phyloP scores from a whole-genome alignment of 1,140 invertebrate genomes.

The Leguminivora glycinivorella region DNA sequence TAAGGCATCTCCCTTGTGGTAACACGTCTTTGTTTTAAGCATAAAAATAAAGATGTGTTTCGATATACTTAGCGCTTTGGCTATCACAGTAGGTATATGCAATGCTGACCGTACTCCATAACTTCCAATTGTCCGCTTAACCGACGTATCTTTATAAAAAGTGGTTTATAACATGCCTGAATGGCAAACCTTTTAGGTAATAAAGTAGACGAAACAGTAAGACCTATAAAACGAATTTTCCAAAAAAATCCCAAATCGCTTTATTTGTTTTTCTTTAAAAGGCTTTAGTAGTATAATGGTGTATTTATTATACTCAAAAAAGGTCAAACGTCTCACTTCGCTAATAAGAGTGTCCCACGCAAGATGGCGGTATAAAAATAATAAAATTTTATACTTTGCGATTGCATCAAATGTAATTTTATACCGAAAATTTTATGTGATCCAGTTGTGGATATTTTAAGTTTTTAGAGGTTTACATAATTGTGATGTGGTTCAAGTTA shows the following conservation, averaged over 20 bases:
- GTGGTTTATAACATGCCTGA: no score
- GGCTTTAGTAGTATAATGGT: background rate
- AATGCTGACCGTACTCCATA: no score
- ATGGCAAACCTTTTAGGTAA: no score
- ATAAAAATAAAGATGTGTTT: no score
- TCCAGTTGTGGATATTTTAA: slow-evolving; percentile 9
- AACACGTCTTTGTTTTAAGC: no score
- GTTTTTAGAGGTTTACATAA: background rate
- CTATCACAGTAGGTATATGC: no score
- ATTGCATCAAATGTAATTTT: slow-evolving; percentile 5
- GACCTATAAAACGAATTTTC: no score
- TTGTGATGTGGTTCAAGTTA: slow-evolving; percentile 8
- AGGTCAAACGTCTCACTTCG: slow-evolving; percentile 19
- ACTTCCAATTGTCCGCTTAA: no score
- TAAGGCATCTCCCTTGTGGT: no score
- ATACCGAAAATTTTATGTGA: slow-evolving; percentile 12
- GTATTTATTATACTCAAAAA: background rate
- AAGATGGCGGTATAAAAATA: slow-evolving; percentile 5
- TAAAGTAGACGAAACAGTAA: no score
- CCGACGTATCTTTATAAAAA: no score
- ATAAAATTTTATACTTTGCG: slow-evolving; percentile 15
- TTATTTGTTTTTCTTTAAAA: slow-evolving; percentile 6
- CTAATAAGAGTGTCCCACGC: slow-evolving; percentile 21
- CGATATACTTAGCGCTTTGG: no score
- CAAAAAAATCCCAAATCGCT: background rate